phyloP scores from a whole-genome alignment of 2,797 vertebrate genomes.

The Anas capensis region DNA sequence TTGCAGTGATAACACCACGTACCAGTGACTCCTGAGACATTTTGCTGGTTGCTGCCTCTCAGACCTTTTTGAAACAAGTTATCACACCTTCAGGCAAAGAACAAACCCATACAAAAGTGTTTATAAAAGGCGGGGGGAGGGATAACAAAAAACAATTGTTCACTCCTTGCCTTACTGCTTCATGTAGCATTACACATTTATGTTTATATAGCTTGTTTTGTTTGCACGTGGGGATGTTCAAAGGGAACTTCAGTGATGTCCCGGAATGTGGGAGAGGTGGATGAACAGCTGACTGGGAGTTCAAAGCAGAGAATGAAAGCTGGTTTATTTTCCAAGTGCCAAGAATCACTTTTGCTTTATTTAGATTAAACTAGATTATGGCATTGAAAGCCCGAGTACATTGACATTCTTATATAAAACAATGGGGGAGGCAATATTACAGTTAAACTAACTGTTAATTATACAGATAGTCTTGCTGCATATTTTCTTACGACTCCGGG shows the following conservation, averaged over 20 bases:
- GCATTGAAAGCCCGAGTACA: constrained; percentile 51
- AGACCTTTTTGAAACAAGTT: not conserved
- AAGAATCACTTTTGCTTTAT: constrained; percentile 61
- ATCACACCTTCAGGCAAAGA: not conserved
- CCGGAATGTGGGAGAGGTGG: constrained; percentile 31
- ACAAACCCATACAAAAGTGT: not conserved
- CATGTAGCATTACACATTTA: not conserved
- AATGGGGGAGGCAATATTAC: constrained; percentile 27
- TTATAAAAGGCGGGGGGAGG: not conserved
- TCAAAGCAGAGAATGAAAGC: constrained; percentile 35
- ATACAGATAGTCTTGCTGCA: constrained; percentile 3
- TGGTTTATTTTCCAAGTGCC: constrained; percentile 44
- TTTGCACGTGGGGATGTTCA: constrained; percentile 46
- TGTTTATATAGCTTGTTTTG: constrained; percentile 33
- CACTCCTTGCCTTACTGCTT: not conserved
- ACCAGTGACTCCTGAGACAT: not conserved
- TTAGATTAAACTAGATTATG: constrained; percentile 68
- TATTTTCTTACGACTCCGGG: constrained; percentile 40
- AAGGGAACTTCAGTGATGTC: not conserved
- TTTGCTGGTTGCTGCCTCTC: not conserved
- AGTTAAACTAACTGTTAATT: constrained; percentile 58
- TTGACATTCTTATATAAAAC: constrained; percentile 42
- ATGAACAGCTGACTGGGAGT: constrained; percentile 39
- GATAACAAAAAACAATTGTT: not conserved
- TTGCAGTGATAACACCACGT: not conserved